Conservation (phyloP, 2,797 vertebrate genomes). For the Coccyzus lansbergi region DNA sequence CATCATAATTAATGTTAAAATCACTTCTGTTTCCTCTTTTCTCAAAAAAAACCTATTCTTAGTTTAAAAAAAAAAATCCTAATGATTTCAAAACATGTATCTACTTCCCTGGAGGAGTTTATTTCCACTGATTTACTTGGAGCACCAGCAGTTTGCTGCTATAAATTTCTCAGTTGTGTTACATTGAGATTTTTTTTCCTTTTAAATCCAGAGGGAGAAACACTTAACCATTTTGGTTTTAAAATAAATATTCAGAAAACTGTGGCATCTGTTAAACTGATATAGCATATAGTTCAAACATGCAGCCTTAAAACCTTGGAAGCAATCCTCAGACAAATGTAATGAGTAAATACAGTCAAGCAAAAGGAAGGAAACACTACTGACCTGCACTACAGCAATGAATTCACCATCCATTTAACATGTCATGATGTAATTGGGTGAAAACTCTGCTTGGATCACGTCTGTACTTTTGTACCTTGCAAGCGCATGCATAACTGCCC, state of each 20-base stretch:
- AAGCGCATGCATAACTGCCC: neutral
- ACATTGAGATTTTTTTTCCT: neutral
- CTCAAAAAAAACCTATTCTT: neutral
- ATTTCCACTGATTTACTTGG: neutral
- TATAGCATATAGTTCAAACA: neutral
- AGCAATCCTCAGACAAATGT: neutral
- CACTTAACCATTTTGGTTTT: neutral
- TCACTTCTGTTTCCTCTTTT: neutral
- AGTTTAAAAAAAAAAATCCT: neutral
- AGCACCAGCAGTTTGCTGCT: neutral
- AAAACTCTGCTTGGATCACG: neutral
- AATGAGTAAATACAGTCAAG: neutral
- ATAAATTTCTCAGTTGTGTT: neutral
- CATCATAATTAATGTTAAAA: neutral
- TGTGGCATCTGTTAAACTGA: neutral
- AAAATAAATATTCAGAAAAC: neutral
- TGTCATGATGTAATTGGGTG: neutral
- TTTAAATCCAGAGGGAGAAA: neutral
- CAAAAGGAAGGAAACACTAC: neutral
- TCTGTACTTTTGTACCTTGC: neutral
- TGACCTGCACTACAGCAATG: rapidly evolving
- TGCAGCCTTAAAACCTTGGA: neutral
- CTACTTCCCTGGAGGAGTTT: neutral
- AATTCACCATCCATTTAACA: neutral
- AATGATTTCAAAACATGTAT: neutral